A percentile compares a stretch with the other conserved stretches of the same genome.
These are phyloP conservation scores for Cylindroiulus punctatus DNA, from an alignment of 2,888 invertebrate genomes.

Conservation along the genomic window DNA sequence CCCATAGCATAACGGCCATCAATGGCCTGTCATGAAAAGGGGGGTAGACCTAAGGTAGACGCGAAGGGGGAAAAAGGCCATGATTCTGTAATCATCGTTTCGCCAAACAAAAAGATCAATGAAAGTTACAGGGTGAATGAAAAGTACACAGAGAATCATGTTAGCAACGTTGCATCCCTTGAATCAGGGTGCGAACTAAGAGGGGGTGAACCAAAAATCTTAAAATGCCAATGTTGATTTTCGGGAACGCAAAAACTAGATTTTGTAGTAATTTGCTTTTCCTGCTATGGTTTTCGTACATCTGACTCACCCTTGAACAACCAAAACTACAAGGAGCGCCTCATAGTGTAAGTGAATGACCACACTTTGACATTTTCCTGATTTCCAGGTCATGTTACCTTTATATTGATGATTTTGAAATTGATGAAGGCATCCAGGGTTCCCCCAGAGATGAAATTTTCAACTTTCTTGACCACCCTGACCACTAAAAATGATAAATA, in stretches of 20 bases:
- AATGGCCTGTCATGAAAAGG: not conserved
- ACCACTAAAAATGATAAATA: no score
- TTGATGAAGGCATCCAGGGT: no score
- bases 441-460: no score
- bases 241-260: not conserved
- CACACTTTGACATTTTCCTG: no score
- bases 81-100: not conserved
- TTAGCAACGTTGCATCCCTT: no score
- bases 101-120: not conserved
- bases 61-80: conserved; percentile 3
- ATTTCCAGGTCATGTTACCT: no score
- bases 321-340: no score
- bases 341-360: no score
- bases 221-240: not conserved
- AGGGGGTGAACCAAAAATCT: no score
- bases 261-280: not conserved
- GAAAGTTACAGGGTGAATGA: not conserved
- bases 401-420: no score
- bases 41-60: conserved; percentile 18
- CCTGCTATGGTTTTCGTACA: not conserved
- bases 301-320: not conserved
- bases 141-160: not conserved
- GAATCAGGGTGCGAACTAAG: not conserved
- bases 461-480: no score
- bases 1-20: not conserved